Conservation (phyloP, 2,888 invertebrate species). For the Ceramica pisi region DNA sequence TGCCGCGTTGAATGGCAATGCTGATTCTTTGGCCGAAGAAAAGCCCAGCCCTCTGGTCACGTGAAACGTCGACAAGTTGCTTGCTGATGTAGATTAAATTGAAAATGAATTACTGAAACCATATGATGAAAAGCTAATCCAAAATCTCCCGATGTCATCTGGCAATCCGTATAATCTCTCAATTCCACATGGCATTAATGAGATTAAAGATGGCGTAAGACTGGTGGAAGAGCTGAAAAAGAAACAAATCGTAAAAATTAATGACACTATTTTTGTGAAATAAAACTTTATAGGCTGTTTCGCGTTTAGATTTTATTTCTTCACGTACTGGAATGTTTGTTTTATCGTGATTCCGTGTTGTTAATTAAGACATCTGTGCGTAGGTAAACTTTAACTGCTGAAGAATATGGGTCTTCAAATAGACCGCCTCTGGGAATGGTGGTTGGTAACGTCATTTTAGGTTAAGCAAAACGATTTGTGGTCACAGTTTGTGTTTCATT, state of each 20-base stretch:
- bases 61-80: too few species aligned
- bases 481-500: background rate
- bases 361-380: conserved; percentile 33
- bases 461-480: background rate
- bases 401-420: conserved; percentile 19
- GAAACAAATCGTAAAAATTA: conserved; percentile 34
- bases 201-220: conserved; percentile 66
- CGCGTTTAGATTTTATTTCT: conserved; percentile 35
- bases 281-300: conserved; percentile 37
- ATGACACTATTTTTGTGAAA: conserved; percentile 35
- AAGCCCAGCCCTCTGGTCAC: too few species aligned
- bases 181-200: conserved; percentile 62
- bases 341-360: conserved; percentile 5
- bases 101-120: too few species aligned
- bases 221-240: conserved; percentile 65
- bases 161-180: background rate
- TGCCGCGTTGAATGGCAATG: too few species aligned
- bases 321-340: conserved; percentile 7
- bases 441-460: background rate
- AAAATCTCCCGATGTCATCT: background rate
- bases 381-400: conserved; percentile 13
- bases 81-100: too few species aligned
- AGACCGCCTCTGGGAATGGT: background rate
- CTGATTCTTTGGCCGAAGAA: too few species aligned
- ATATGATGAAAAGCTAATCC: too few species aligned